Evolutionary conservation across 2,113 vertebrate species (phyloP).

Genomic region (Kryptolebias marmoratus): DNA sequence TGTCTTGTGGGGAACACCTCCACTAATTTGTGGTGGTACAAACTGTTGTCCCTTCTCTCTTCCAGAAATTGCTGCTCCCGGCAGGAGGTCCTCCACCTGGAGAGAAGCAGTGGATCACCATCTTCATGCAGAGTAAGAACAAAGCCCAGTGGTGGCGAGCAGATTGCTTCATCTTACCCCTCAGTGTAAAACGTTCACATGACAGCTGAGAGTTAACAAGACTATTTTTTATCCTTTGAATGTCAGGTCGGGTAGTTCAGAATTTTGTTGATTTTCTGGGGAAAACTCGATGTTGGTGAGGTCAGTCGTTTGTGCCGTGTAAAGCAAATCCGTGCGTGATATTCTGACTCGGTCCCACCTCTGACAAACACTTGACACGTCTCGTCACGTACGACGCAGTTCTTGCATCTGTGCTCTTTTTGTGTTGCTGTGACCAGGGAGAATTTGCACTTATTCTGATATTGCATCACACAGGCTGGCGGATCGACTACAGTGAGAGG

Average conservation of each 20-base stretch:
- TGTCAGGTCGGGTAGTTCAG: neutral
- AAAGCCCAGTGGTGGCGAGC: neutral
- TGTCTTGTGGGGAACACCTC: too few relatives aligned
- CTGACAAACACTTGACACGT: neutral
- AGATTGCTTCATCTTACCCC: neutral
- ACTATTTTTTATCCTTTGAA: neutral
- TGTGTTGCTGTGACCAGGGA: conserved; percentile 8
- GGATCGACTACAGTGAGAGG: neutral
- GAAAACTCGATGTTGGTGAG: neutral
- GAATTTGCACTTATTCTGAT: neutral
- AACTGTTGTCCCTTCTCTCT: too few relatives aligned
- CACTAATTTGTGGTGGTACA: too few relatives aligned
- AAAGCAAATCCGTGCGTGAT: neutral
- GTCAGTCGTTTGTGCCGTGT: neutral
- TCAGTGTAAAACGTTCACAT: too few relatives aligned
- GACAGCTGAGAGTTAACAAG: neutral
- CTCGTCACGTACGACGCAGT: neutral
- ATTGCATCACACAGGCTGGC: neutral
- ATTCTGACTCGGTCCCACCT: neutral
- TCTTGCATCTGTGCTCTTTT: neutral
- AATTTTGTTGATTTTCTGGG: neutral
- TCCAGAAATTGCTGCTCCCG: too few relatives aligned
- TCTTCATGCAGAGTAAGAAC: neutral
- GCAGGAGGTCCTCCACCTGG: neutral
- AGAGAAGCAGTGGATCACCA: neutral